These are phyloP conservation scores for Lanius collurio DNA, from an alignment of 2,113 vertebrate genomes.

Conservation along the genomic window DNA sequence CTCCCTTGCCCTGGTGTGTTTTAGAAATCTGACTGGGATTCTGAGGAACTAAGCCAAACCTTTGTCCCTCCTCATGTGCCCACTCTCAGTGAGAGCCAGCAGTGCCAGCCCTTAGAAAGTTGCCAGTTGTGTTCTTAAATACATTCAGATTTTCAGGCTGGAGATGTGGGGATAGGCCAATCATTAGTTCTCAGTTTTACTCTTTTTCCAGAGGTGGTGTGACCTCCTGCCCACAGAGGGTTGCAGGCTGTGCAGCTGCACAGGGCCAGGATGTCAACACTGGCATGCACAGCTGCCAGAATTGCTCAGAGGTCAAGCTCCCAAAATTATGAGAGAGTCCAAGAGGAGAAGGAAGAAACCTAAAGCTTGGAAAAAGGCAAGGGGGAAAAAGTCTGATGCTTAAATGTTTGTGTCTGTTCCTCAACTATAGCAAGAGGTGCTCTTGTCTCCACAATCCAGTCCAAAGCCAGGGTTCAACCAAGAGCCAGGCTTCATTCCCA, in stretches of 20 bases:
- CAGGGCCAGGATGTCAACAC: background rate
- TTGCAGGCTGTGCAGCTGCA: background rate
- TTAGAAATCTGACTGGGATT: background rate
- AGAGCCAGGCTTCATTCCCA: background rate
- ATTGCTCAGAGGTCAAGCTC: conserved; percentile 42
- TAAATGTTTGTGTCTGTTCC: background rate
- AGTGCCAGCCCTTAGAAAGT: background rate
- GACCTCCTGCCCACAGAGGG: background rate
- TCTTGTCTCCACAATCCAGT: background rate
- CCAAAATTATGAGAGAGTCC: background rate
- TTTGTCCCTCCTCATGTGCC: background rate
- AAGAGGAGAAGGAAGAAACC: background rate
- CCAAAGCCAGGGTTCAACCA: background rate
- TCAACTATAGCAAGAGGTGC: background rate
- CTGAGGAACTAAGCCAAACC: background rate
- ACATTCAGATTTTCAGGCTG: background rate
- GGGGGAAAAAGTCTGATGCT: background rate
- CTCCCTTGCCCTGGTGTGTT: background rate
- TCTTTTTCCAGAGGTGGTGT: background rate
- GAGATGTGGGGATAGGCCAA: background rate
- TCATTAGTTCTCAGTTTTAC: too few species aligned
- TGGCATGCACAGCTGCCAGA: conserved; percentile 21
- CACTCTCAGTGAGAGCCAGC: background rate
- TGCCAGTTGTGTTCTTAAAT: background rate
- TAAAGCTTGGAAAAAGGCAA: background rate